Base-by-base conservation (phyloP, 2,888 invertebrate species). In the Zhengitettix transpicula region DNA sequence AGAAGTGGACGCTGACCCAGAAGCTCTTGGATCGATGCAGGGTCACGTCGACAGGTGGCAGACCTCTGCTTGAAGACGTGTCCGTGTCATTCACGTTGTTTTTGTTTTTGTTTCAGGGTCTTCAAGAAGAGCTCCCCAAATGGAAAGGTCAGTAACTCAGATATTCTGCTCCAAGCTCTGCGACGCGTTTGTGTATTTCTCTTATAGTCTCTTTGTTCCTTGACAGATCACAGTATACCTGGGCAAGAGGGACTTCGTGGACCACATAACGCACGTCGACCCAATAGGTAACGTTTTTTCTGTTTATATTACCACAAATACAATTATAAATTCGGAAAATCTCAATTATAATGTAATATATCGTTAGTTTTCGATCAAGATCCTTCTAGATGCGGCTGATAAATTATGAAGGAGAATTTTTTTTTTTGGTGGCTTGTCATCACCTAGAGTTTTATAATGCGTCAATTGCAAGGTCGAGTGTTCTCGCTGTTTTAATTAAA, bases 71-170 rank as follows among this genome's bases (percentile, higher is more conserved):
- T 16, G n/a, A 10, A 16, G n/a, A 47, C 8, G 15, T 42, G 10
- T 47, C 15, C 17, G 41, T 40, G 9, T 52, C 9, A 41, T 42
- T 56, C 59, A 28, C 28, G 28, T 28, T 28, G 28, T 60, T 58
- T 64, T 58, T 61, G 52, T 63, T 64, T 68, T 66, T 64, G 65
- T 77, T 77, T 47, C 77, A 85, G 93, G 73, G 96, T 96, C 58
- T 96, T 95, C 78, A 96, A 96, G 80, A 96, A 96, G 75, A 93
- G 93, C 75, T 93, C 93, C 63, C 94, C 94, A 58, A 96, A 96
- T 81, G 94, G 94, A 71, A 95, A 94, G 82, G 87, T 88, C 75
- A 73, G 73, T 67, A 40, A 44, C 12, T 44, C 14, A 54, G 47
- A 47, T 47, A 47, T 28, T 28, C 28, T 7, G 28, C 28, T 28